Base-by-base conservation (phyloP, 2,888 invertebrate species). In the Dynastes grantii region DNA sequence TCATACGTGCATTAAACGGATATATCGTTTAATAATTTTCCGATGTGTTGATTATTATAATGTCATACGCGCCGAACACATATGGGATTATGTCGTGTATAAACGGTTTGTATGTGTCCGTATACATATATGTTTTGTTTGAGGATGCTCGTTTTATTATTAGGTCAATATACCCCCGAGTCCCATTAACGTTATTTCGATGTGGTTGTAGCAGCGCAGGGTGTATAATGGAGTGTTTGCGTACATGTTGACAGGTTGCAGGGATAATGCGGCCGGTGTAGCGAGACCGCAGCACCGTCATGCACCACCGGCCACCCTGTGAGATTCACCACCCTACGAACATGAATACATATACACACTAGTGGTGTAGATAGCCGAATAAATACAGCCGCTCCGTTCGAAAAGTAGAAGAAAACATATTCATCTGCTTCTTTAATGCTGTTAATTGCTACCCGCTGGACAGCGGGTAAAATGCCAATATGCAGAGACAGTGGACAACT, bases 231-330 rank as follows among this genome's bases (percentile, higher is more conserved):
- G 73, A 73, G 58, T 73, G 73, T 73, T 73, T 73, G 73, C 73
- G 73, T 73, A 82, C 81, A 83, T 82, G 83, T 82, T 82, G 82
- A 83, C 82, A 80, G 81, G 83, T 82, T 82, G 80, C 81, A 82
- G 81, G 82, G 82, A 82, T 83, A 83, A 83, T 82, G 82, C 80
- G 80, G 78, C 79, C 82, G 82, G 80, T 83, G 81, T 82, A 79
- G 80, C 83, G 83, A 79, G 81, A 83, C 83, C 81, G 79, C 81
- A 81, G 79, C 81, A 79, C 81, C 76, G 83, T 82, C 80, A 83
- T 81, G 82, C 82, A 82, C 79, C 81, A 82, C 79, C 79, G 80
- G 76, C 78, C 82, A 82, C 82, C 71, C 71, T 71, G 71, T 71
- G 71, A 71, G 71, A 71, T 71, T 58, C 58, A 71, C 71, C 71